Percentiles rank a stretch among this genome's conserved stretches.
These are phyloP conservation scores for Procambarus virginalis DNA, from an alignment of 1,140 invertebrate species.

Conservation along the genomic window DNA sequence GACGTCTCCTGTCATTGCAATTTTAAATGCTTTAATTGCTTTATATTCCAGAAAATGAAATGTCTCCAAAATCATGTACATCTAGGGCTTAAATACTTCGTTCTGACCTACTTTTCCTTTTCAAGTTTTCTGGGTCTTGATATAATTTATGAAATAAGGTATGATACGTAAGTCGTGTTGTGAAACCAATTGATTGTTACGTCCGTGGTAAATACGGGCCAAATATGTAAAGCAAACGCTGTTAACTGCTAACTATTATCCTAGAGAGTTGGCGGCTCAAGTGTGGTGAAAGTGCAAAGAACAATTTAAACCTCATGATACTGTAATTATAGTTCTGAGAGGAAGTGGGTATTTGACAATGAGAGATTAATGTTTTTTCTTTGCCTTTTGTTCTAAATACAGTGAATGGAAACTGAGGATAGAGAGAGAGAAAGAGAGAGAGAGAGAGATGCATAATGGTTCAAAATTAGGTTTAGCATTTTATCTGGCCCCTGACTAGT, in stretches of 20 bases:
- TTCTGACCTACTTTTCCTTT: neutral
- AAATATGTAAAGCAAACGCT: neutral
- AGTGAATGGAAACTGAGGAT: too few relatives aligned
- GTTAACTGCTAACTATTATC: neutral
- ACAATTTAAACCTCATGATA: neutral
- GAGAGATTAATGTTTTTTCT: too few relatives aligned
- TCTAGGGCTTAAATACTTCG: neutral
- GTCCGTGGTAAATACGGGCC: neutral
- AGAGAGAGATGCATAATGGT: too few relatives aligned
- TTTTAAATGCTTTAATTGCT: neutral
- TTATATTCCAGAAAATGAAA: conserved; percentile 1
- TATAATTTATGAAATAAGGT: neutral
- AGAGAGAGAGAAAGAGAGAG: too few relatives aligned
- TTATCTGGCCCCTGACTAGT: too few relatives aligned
- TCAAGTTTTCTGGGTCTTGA: neutral
- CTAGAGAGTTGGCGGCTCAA: neutral
- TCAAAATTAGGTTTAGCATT: too few relatives aligned
- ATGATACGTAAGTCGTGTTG: neutral
- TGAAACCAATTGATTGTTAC: neutral
- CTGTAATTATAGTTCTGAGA: too few relatives aligned
- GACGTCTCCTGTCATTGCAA: neutral
- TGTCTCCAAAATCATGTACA: neutral
- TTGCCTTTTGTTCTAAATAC: too few relatives aligned
- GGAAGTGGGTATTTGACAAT: too few relatives aligned
- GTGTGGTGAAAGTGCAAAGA: neutral